Evolutionary conservation across 2,888 invertebrate species (phyloP).

Genomic region (Thereva unica): DNA sequence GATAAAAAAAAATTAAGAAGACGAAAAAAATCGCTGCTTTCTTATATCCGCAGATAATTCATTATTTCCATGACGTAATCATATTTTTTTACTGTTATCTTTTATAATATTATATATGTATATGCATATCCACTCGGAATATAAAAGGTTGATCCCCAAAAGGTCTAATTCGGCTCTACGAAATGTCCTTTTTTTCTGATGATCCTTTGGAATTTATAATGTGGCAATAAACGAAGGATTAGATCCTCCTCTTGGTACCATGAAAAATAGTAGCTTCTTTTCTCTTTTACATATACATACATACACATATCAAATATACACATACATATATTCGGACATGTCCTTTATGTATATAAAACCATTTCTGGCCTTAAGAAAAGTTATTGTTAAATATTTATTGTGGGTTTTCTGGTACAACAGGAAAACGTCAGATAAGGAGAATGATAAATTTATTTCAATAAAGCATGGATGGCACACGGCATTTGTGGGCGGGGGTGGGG

Average conservation of each 20-base stretch:
- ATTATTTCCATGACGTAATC: too few relatives aligned
- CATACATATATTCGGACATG: neutral
- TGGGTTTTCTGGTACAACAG: conserved; percentile 1
- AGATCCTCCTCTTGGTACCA: conserved; percentile 10
- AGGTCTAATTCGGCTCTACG: conserved; percentile 9
- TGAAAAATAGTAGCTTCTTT: conserved; percentile 19
- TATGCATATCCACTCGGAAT: neutral
- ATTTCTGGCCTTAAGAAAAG: neutral
- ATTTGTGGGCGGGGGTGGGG: too few relatives aligned
- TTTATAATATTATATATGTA: too few relatives aligned
- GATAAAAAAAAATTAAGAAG: too few relatives aligned
- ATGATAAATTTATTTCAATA: conserved; percentile 31
- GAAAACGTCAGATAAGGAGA: neutral
- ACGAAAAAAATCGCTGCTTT: too few relatives aligned
- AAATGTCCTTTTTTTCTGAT: conserved; percentile 20
- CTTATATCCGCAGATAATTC: too few relatives aligned
- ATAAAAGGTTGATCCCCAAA: conserved; percentile 27
- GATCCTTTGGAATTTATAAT: conserved; percentile 33
- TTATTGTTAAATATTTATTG: conserved; percentile 27
- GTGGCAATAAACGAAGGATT: conserved; percentile 29
- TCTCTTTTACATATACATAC: neutral
- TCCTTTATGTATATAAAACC: neutral
- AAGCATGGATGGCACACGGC: too few relatives aligned
- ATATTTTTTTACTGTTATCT: too few relatives aligned
- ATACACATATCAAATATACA: too few relatives aligned